Evolutionary conservation across 1,140 invertebrate genomes (phyloP).

Genomic region (Paraescarpia echinospica): DNA sequence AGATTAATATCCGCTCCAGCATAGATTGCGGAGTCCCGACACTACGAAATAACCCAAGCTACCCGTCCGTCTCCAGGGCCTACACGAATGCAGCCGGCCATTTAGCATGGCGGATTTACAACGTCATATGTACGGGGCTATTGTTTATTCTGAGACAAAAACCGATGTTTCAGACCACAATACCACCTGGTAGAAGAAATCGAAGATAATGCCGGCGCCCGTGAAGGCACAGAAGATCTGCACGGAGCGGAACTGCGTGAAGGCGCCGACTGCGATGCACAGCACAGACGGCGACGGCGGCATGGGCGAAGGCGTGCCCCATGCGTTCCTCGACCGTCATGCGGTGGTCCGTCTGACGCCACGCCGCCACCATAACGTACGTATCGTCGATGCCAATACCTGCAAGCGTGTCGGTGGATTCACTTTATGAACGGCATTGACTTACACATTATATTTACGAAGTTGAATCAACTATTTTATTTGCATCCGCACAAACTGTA

Average conservation of each 20-base stretch:
- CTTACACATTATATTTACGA: too few species aligned
- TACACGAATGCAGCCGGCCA: too few species aligned
- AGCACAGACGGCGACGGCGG: conserved; percentile 93
- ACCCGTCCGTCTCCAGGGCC: too few species aligned
- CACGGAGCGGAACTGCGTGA: conserved; percentile 91
- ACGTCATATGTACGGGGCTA: too few species aligned
- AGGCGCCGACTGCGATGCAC: conserved; percentile 91
- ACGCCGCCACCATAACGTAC: conserved; percentile 93
- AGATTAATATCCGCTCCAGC: too few species aligned
- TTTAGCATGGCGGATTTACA: too few species aligned
- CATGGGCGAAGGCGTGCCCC: conserved; percentile 84
- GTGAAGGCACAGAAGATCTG: conserved; percentile 96
- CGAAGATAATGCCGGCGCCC: conserved; percentile 60
- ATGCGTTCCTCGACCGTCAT: conserved; percentile 80
- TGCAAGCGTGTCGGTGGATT: conserved; percentile 51
- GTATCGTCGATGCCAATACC: conserved; percentile 96
- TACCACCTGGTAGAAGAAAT: neutral
- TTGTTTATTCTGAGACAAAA: neutral
- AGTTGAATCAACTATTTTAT: too few species aligned
- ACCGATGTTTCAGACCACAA: neutral
- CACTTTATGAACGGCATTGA: neutral
- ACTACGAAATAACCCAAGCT: too few species aligned
- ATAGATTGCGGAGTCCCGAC: too few species aligned
- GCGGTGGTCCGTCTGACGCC: conserved; percentile 79
- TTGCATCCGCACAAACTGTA: too few species aligned